phyloP scores from a whole-genome alignment of 2,797 vertebrate species.

The Oreonectes daqikongensis region DNA sequence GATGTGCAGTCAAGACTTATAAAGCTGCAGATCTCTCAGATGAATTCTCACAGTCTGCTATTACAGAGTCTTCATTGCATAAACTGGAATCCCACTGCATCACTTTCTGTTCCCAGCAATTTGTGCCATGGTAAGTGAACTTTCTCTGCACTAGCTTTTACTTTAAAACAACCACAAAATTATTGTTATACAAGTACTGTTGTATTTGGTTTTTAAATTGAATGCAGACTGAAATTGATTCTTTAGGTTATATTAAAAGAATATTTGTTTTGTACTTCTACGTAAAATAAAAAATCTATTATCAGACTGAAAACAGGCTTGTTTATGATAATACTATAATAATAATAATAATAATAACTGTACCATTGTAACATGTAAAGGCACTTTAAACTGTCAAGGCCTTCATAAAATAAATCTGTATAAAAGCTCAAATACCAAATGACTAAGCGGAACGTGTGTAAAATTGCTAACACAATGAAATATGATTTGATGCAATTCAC shows the following conservation, averaged over 20 bases:
- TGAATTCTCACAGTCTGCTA: slow-evolving; percentile 50
- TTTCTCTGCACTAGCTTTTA: slow-evolving; percentile 15
- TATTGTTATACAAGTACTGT: neutral
- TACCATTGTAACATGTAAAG: neutral
- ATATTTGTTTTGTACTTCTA: neutral
- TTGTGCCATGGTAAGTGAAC: slow-evolving; percentile 43
- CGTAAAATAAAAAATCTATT: neutral
- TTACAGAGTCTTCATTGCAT: slow-evolving; percentile 45
- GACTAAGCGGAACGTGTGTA: neutral
- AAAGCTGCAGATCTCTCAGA: slow-evolving; percentile 52
- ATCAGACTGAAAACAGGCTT: neutral
- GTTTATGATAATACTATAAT: too few species aligned
- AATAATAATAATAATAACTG: too few species aligned
- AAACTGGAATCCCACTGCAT: slow-evolving; percentile 25
- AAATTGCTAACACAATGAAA: neutral
- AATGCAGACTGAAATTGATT: neutral
- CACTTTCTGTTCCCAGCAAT: slow-evolving; percentile 8
- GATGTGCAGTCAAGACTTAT: slow-evolving; percentile 54
- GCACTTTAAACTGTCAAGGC: neutral
- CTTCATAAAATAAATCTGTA: too few species aligned
- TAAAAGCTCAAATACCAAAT: neutral
- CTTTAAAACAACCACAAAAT: neutral
- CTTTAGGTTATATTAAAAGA: neutral
- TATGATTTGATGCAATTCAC: neutral
- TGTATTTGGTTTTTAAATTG: neutral